These are phyloP conservation scores for Tryphoninae sp. DNA, from an alignment of 2,888 invertebrate species.

Conservation along the genomic window DNA sequence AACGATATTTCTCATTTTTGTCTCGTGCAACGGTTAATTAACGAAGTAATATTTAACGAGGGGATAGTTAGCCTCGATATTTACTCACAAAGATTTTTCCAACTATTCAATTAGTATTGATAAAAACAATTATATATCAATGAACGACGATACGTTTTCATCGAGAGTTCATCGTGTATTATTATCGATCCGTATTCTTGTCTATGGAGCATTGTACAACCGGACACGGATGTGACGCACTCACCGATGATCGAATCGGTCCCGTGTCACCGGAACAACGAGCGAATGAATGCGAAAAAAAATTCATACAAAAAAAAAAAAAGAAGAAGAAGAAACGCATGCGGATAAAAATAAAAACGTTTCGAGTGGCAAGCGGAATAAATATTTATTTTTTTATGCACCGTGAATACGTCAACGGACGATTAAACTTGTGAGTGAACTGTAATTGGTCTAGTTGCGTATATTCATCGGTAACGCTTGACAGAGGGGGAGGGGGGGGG, in stretches of 20 bases:
- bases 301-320: not conserved
- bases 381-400: slow-evolving; percentile 22
- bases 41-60: too few relatives aligned
- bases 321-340: not conserved
- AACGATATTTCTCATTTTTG: too few relatives aligned
- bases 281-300: slow-evolving; percentile 1
- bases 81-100: too few relatives aligned
- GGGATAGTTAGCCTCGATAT: too few relatives aligned
- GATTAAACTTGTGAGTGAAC: slow-evolving; percentile 58
- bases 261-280: slow-evolving; percentile 5
- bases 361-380: not conserved
- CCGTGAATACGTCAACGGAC: slow-evolving; percentile 45
- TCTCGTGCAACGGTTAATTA: too few relatives aligned
- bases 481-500: not conserved
- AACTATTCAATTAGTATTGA: not conserved
- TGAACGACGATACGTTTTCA: not conserved
- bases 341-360: slow-evolving; percentile 25
- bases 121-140: not conserved
- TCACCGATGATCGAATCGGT: not conserved
- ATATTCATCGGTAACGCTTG: slow-evolving; percentile 47
- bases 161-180: not conserved
- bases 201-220: not conserved
- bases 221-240: slow-evolving; percentile 7
- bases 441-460: slow-evolving; percentile 59
- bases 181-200: not conserved